Conservation (phyloP, 2,113 vertebrate genomes). For the Ceratotherium simum region DNA sequence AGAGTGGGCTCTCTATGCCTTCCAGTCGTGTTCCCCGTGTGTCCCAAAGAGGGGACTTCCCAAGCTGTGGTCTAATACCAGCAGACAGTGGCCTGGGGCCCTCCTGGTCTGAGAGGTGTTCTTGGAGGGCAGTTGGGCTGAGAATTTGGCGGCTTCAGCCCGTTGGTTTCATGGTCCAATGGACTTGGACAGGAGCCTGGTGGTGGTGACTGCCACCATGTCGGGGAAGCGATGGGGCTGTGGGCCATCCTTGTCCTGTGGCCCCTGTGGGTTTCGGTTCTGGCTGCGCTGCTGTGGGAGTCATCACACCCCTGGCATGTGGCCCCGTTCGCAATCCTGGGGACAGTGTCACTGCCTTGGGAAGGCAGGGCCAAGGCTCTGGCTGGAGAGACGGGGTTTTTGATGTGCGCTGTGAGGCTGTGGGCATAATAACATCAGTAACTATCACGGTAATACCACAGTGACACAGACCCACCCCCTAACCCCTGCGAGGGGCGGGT, state of each 20-base stretch:
- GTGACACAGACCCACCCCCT: no score
- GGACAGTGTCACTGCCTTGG: no score
- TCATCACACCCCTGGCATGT: no score
- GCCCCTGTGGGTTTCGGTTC: neutral
- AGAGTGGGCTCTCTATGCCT: neutral
- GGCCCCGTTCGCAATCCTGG: neutral
- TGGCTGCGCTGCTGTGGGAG: neutral
- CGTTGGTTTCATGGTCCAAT: neutral
- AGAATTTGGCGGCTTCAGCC: no score
- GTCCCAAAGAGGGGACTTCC: neutral
- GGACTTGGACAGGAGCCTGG: neutral
- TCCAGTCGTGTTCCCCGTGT: neutral
- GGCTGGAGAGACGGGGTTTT: no score
- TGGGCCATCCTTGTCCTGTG: accelerated
- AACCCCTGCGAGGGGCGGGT: no score
- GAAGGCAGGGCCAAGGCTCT: accelerated
- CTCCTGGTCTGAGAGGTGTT: neutral
- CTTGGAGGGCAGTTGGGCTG: neutral
- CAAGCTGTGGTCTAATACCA: neutral
- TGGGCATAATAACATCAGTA: no score
- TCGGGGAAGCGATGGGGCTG: accelerated
- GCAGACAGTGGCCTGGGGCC: neutral
- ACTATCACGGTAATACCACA: no score
- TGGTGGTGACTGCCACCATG: accelerated
- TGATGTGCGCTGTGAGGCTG: no score